Conservation (phyloP, 2,888 invertebrate species). For the Mythimna ferrago region DNA sequence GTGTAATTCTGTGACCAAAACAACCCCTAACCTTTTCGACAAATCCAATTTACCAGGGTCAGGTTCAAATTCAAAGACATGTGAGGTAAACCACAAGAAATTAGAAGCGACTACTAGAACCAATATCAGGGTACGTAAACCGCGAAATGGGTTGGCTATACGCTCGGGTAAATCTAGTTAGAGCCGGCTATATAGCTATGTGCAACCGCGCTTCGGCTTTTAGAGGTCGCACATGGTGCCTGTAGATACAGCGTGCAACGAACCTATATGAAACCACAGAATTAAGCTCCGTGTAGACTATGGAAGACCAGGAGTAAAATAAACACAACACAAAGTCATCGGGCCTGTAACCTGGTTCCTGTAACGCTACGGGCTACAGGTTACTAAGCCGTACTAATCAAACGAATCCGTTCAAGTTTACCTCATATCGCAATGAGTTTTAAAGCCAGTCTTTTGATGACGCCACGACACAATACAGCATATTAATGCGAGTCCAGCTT, state of each 20-base stretch:
- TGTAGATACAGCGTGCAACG: conserved; percentile 18
- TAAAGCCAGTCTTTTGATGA: too few species aligned
- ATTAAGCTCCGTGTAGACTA: neutral
- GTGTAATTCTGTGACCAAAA: neutral
- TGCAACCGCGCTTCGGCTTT: conserved; percentile 12
- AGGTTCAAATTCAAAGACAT: conserved; percentile 3
- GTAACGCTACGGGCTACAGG: too few species aligned
- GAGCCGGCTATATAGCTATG: neutral
- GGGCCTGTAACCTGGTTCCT: too few species aligned
- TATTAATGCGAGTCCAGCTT: too few species aligned
- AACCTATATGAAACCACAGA: conserved; percentile 28
- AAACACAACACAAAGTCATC: neutral
- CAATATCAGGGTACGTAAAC: conserved; percentile 28
- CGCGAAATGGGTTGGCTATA: conserved; percentile 22
- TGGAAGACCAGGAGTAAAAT: neutral
- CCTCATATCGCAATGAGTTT: too few species aligned
- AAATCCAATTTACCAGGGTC: conserved; percentile 7
- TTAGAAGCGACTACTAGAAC: conserved; percentile 14
- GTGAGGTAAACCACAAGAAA: conserved; percentile 10
- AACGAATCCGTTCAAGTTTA: too few species aligned
- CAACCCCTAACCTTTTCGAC: neutral
- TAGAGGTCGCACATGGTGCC: conserved; percentile 7
- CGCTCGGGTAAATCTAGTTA: conserved; percentile 10
- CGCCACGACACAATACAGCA: too few species aligned
- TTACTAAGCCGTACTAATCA: too few species aligned